phyloP scores from a whole-genome alignment of 2,888 invertebrate genomes.

The Craniophora ligustri region DNA sequence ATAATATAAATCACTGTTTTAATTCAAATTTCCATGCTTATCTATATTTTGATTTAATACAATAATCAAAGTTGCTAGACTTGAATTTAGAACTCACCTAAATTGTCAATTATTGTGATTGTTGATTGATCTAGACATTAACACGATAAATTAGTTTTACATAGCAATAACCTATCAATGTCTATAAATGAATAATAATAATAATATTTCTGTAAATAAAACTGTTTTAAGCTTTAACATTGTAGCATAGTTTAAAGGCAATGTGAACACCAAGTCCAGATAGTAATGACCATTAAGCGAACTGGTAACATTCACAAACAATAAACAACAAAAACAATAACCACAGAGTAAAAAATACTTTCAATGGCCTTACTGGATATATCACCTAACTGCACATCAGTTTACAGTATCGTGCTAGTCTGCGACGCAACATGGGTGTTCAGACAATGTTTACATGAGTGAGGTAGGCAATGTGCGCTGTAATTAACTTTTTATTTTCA shows the following conservation, averaged over 20 bases:
- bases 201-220: too few relatives aligned
- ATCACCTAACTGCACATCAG: slow-evolving; percentile 45
- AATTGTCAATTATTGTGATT: slow-evolving; percentile 5
- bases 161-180: not conserved
- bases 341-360: slow-evolving; percentile 11
- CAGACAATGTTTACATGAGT: slow-evolving; percentile 73
- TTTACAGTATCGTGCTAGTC: slow-evolving; percentile 45
- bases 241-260: not conserved
- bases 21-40: too few relatives aligned
- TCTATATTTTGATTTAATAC: too few relatives aligned
- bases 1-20: too few relatives aligned
- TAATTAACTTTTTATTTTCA: slow-evolving; percentile 77
- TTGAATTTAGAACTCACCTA: too few relatives aligned
- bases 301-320: not conserved
- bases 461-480: slow-evolving; percentile 57
- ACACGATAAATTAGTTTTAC: slow-evolving; percentile 11
- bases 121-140: slow-evolving; percentile 32
- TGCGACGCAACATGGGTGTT: slow-evolving; percentile 71
- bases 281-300: too few relatives aligned
- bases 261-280: not conserved
- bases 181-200: too few relatives aligned
- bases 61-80: too few relatives aligned
- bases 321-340: not conserved
- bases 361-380: not conserved
- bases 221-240: too few relatives aligned